phyloP scores from a whole-genome alignment of 2,888 invertebrate species.

The Hypomecis punctinalis region DNA sequence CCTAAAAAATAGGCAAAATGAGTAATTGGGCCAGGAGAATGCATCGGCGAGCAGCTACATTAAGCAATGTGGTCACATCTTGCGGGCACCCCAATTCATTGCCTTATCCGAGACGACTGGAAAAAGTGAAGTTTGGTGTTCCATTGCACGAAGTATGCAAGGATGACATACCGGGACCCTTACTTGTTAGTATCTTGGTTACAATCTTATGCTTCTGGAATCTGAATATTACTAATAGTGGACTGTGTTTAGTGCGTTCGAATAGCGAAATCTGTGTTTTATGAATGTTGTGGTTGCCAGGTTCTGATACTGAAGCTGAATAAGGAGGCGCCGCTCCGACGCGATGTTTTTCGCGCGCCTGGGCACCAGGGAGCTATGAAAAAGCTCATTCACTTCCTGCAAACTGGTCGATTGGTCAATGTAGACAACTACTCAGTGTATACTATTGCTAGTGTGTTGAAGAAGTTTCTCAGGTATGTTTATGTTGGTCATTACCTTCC shows the following conservation, averaged over 20 bases:
- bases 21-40: constrained; percentile 97
- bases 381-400: constrained; percentile 95
- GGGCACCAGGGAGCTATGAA: constrained; percentile 98
- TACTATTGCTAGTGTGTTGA: constrained; percentile 98
- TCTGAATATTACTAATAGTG: not conserved
- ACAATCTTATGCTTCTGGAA: constrained; percentile 11
- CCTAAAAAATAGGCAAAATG: constrained; percentile 82
- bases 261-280: constrained; percentile 1
- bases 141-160: constrained; percentile 97
- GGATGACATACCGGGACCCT: constrained; percentile 96
- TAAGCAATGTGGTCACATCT: constrained; percentile 95
- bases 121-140: constrained; percentile 98
- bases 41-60: constrained; percentile 95
- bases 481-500: not conserved
- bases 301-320: constrained; percentile 96
- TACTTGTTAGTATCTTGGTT: constrained; percentile 88
- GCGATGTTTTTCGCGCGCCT: constrained; percentile 97
- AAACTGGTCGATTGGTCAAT: constrained; percentile 95
- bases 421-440: constrained; percentile 98
- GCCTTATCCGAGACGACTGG: constrained; percentile 92
- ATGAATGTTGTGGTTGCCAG: constrained; percentile 66
- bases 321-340: constrained; percentile 96
- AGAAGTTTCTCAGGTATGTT: constrained; percentile 93
- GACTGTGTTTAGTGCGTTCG: not conserved
- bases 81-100: constrained; percentile 93